A percentile compares a stretch with the other conserved stretches of the same genome.
Conservation (phyloP, 2,797 vertebrate species). For the Lophotriccus pileatus region DNA sequence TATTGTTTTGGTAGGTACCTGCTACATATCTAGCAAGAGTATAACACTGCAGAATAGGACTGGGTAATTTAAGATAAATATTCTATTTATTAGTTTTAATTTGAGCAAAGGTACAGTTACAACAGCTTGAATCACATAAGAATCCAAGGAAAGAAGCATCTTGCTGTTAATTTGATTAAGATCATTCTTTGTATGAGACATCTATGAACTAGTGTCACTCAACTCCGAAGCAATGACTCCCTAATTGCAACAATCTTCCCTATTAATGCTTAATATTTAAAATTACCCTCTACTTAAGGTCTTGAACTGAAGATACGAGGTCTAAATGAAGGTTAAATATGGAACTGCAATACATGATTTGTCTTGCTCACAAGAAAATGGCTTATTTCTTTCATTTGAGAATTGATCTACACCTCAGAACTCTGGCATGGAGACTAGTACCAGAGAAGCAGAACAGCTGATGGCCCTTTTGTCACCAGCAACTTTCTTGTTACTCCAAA, state of each 20-base stretch:
- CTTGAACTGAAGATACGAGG: not conserved
- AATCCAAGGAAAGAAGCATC: not conserved
- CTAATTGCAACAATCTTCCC: slow-evolving; percentile 32
- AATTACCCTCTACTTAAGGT: slow-evolving; percentile 22
- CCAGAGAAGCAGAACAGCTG: not conserved
- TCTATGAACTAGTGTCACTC: not conserved
- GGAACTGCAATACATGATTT: not conserved
- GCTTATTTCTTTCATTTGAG: not conserved
- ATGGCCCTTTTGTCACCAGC: not conserved
- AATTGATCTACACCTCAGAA: not conserved
- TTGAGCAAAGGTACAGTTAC: not conserved
- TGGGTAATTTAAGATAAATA: not conserved
- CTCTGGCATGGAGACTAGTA: not conserved
- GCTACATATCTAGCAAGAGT: not conserved
- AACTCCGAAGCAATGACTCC: not conserved
- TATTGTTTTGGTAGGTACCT: not conserved
- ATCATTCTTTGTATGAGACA: not conserved
- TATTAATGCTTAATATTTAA: slow-evolving; percentile 26
- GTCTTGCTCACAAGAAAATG: not conserved
- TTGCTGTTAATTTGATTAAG: not conserved
- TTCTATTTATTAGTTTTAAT: not conserved
- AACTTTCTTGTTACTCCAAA: not conserved
- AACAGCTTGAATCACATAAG: not conserved
- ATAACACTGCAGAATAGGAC: not conserved
- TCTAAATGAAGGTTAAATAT: not conserved